Evolutionary conservation across 1,140 invertebrate species (phyloP), one percentile per base, ranked within the genome.

Genomic region (Rhagoletis pomonella): DNA sequence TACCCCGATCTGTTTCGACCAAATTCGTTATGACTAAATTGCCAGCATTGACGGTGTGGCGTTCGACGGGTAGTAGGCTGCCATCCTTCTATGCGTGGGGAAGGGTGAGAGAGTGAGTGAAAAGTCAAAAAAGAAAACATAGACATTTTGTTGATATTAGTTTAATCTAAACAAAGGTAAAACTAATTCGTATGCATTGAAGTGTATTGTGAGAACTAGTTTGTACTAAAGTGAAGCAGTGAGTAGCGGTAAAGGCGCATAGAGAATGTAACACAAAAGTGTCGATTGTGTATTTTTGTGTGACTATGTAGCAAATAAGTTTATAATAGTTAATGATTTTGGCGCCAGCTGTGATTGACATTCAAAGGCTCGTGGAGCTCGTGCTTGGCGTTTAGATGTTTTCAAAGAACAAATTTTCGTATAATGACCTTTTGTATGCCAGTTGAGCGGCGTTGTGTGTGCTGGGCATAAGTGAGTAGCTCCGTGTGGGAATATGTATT

Each of bases 11-110:
- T 87, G 96, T 95, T 93, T 98, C 97, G 87, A 96, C 94, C 39
- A 99, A 95, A 87, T 96, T 95, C 87, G 95, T 95, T 73, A 99
- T 96, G 39, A 97, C 98, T 88, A 99, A 94, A 94, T 98, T 98
- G 77, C 98, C 98, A 81, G 96, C 96, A 87, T 95, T 95, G 50
- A 97, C 93, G 50, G 94, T 94, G 86, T 95, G 95, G 88, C 97
- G 95, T 19, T 96, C 96, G 87, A 94, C 93, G 7, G 97, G 95
- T 88, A 98, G 90, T 69, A 95, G 94, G 58, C 94, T 93, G 14
- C 97, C 96, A 92, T 98, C 97, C 94, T 97, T 96, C 96, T 97
- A 89, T 87, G 55, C 58, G 29, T 4, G 65, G 39, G 14, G 64
- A 0, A 1, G 29, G 29, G 29, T 6, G 2, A 47, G n/a, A 47